Base-by-base conservation (phyloP, 1,140 invertebrate species). In the Pomacea maculata region DNA sequence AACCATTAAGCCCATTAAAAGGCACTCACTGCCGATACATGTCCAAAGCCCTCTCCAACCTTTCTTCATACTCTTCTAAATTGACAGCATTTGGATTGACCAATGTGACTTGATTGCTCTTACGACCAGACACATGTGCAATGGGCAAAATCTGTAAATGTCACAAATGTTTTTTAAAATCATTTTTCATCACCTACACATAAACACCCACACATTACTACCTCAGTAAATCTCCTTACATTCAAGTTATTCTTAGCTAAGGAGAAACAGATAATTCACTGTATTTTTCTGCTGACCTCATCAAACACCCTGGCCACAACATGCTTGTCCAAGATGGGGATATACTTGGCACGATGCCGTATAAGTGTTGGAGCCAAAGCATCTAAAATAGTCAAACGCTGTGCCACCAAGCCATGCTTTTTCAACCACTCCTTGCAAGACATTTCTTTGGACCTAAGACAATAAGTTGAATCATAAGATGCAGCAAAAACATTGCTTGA, bases 291-390 rank as follows among this genome's bases (percentile, higher is more conserved):
- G 86, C 87, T 78, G 82, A 91, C 90, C 78, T 91, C 89, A 86
- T 91, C 88, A 87, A 91, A 90, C 2, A 91, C 89, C 78, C 89
- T 90, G 17, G 89, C 80, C 45, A 89, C n/a, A 10, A 90, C 88
- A 84, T 89, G 83, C 82, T 89, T 90, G 83, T 91, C 86, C 21
- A 91, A 76, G 19, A 90, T 90, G 3, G 88, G 87, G 14, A 90
- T 86, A 86, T 90, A 89, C 83, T 88, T 91, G 45, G 89, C 82
- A 75, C 83, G 87, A 61, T 90, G 88, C 25, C 85, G 84, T 25
- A 91, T 82, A 65, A 91, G 85, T 5, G 88, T 90, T 1, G 89
- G 88, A 10, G 87, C 86, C 64, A 92, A 83, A 19, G 89, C 90
- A 84, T 91, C 90, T 64, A 90, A 82, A 63, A 92, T 86, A 17